Evolutionary conservation across 2,888 invertebrate species (phyloP), one percentile per base, ranked within the genome.

Genomic region (Petrolisthes cinctipes): DNA sequence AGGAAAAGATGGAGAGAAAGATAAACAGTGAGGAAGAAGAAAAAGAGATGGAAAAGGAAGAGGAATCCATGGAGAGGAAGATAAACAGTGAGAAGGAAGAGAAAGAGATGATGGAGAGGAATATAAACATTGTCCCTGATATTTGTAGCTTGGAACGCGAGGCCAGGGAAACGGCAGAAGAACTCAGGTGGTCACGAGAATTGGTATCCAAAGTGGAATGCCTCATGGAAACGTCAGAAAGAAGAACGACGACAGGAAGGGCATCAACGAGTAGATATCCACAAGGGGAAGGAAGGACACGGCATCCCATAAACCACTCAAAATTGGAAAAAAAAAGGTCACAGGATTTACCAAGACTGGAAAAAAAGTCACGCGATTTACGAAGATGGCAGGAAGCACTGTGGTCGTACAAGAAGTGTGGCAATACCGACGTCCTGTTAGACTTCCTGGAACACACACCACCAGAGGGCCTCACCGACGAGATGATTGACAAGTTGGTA

Each of bases 401-500:
- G n/a, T 66, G 73, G 7, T 9, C 56, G 17, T 82, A 75, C 20
- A 82, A 53, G 54, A 76, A 37, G 53, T 23, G 6, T 53, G 82
- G 86, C 11, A 82, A 82, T 51, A 3, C 66, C 4, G 86, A 82
- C 17, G 20, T 51, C 17, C 66, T 86, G 1, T 6, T 82, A 37
- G 5, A 14, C 17, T 76, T 86, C 66, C 6, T 82, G 57, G 66
- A 82, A 20, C n/a, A 53, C 57, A 37, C 57, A 53, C 51, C 81
- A 5, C 82, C 66, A 37, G 86, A 86, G 37, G 54, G 75, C n/a
- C 37, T 86, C 75, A 82, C 86, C 9, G 76, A 82, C 20, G 86
- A 82, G 53, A 86, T 86, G 86, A 66, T 86, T 76, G 57, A 82
- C 66, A 76, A 61, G 37, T 73, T 86, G 5, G 75, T 86, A 53